Conservation (phyloP, 2,888 invertebrate species). For the Hypomecis atomaria region DNA sequence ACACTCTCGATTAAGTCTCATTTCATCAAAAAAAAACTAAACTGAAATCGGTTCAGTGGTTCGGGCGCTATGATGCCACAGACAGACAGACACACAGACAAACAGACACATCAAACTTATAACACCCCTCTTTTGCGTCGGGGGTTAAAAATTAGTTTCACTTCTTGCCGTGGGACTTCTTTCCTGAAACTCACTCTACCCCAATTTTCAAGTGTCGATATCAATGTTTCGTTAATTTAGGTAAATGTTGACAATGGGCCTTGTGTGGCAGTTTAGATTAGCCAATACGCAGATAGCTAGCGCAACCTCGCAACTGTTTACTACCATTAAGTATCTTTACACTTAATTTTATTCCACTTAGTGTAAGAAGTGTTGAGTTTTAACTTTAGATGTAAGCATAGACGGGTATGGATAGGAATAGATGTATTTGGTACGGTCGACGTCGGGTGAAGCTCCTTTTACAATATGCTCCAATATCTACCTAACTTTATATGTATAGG, state of each 20-base stretch:
- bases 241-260: constrained; percentile 17
- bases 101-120: no score
- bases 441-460: constrained; percentile 67
- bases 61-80: no score
- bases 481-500: constrained; percentile 1
- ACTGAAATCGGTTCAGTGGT: no score
- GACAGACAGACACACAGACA: no score
- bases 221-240: no score
- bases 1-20: no score
- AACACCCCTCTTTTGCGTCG: no score
- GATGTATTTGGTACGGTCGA: constrained; percentile 50
- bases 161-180: no score
- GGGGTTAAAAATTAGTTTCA: no score
- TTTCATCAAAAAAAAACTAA: no score
- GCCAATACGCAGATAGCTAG: constrained; percentile 68
- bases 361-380: constrained; percentile 74
- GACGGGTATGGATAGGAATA: constrained; percentile 65
- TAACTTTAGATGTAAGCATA: constrained; percentile 66
- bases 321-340: constrained; percentile 67
- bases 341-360: constrained; percentile 78
- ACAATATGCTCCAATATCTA: constrained; percentile 56
- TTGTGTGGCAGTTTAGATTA: constrained; percentile 46
- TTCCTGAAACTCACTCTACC: no score
- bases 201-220: no score
- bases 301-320: constrained; percentile 78